Base-by-base conservation (phyloP, 2,888 invertebrate genomes). In the Salticus scenicus region DNA sequence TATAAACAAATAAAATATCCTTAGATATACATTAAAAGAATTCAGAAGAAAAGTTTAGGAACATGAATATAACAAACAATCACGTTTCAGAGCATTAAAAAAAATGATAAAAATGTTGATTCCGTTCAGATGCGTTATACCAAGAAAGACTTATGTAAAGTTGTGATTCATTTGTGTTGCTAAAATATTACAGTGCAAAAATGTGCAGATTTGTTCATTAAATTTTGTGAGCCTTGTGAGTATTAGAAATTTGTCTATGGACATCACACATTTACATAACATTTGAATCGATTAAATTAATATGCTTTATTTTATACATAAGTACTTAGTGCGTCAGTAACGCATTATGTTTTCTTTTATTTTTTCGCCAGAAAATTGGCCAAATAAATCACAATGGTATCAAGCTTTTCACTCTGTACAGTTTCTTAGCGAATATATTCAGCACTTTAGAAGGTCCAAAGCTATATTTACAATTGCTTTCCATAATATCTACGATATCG, bases 121-220 rank as follows among this genome's bases (percentile, higher is more conserved):
- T 57, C 1, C 12, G 57, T 57, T 24, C 24, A 10, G 42, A 66
- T 64, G 66, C 27, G n/a, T n/a, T n/a, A 66, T 20, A 27, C n/a
- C 30, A 75, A 42, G 66, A 75, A 64, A 72, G 24, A 42, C 17
- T 28, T 41, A 41, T 42, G 47, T 31, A 31, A 47, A 76, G 51
- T 33, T 33, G 67, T 33, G 33, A n/a, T 72, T 33, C 30, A 42
- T 67, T 69, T 31, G 24, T 37, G 41, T 77, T 73, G 66, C 73
- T 74, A 73, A 73, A 80, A 76, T 66, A 37, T 74, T 80, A 57
- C 79, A 74, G 80, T 80, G 80, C 80, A 51, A 74, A n/a, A 80
- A 73, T 57, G 80, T 80, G 73, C 79, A 80, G 31, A 74, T 80
- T 80, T 79, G 79, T 79, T 80, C 80, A 69, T 73, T 67, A 74